A percentile compares a stretch with the other conserved stretches of the same genome.
Evolutionary conservation across 2,888 invertebrate species (phyloP).

Genomic region (Netelia fuscicornis): DNA sequence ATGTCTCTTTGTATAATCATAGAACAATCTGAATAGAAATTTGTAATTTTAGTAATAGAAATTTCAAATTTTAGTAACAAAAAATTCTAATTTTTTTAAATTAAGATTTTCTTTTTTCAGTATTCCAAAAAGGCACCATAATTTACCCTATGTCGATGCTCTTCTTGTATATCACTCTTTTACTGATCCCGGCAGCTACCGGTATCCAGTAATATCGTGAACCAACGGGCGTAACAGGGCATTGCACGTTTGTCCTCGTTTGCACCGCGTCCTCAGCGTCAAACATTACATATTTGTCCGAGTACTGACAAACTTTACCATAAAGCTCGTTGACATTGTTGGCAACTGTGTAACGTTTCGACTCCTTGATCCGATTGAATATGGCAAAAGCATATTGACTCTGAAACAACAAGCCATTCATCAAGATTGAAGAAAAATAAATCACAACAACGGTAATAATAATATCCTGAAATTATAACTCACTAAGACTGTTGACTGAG

Average conservation of each 20-base stretch:
- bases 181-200: conserved; percentile 44
- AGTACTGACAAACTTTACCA: conserved; percentile 38
- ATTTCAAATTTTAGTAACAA: neutral
- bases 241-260: conserved; percentile 12
- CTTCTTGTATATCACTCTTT: conserved; percentile 35
- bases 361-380: conserved; percentile 17
- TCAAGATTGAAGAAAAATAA: neutral
- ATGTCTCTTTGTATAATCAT: too few relatives aligned
- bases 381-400: neutral
- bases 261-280: conserved; percentile 31
- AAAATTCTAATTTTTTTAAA: too few relatives aligned
- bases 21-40: neutral
- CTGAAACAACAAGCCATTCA: conserved; percentile 3
- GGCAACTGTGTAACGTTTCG: conserved; percentile 27
- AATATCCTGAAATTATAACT: neutral
- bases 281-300: conserved; percentile 56
- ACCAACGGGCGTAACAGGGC: conserved; percentile 46
- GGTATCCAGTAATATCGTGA: conserved; percentile 11
- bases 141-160: conserved; percentile 56
- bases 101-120: too few relatives aligned
- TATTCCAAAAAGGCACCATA: neutral
- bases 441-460: neutral
- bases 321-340: conserved; percentile 22
- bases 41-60: neutral
- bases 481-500: conserved; percentile 38